phyloP scores from a whole-genome alignment of 92 coral and sea anemone species.

The Nematostella vectensis region DNA sequence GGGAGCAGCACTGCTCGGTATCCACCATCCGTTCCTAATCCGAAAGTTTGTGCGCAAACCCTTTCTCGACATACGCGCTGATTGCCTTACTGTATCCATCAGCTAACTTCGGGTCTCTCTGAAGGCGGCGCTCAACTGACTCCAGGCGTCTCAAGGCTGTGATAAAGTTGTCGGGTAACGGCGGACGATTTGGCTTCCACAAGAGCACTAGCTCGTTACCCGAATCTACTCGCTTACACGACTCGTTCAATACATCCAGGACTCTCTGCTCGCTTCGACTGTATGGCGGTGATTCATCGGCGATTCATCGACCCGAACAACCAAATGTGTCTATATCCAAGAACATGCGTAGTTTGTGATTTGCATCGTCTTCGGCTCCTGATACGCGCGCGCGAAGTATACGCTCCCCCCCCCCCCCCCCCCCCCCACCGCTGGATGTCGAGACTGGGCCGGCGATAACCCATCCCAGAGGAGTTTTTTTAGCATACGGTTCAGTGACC shows the following conservation, averaged over 20 bases:
- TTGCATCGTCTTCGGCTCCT: slow-evolving; percentile 19
- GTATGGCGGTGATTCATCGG: slow-evolving; percentile 4
- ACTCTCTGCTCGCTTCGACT: slow-evolving; percentile 12
- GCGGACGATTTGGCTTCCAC: slow-evolving; percentile 12
- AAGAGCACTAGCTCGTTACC: slow-evolving; percentile 22
- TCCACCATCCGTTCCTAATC: too few species aligned
- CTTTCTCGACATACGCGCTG: too few species aligned
- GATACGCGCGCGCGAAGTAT: slow-evolving; percentile 23
- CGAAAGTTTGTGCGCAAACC: too few species aligned
- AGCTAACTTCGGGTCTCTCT: slow-evolving; percentile 4
- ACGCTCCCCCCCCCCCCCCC: slow-evolving; percentile 5
- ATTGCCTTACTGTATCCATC: not conserved
- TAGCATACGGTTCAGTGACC: slow-evolving; percentile 30
- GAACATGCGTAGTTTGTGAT: slow-evolving; percentile 23
- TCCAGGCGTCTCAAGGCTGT: slow-evolving; percentile 12
- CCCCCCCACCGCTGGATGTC: too few species aligned
- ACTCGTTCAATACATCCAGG: slow-evolving; percentile 14
- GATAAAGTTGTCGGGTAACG: slow-evolving; percentile 11
- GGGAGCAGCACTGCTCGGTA: too few species aligned
- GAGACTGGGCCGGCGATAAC: slow-evolving; percentile 30
- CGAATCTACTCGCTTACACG: slow-evolving; percentile 21
- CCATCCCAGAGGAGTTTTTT: slow-evolving; percentile 44
- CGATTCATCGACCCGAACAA: slow-evolving; percentile 11
- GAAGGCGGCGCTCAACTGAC: slow-evolving; percentile 13
- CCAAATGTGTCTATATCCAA: slow-evolving; percentile 38